Conservation (phyloP, 2,113 vertebrate species). For the Fulmarus glacialis region DNA sequence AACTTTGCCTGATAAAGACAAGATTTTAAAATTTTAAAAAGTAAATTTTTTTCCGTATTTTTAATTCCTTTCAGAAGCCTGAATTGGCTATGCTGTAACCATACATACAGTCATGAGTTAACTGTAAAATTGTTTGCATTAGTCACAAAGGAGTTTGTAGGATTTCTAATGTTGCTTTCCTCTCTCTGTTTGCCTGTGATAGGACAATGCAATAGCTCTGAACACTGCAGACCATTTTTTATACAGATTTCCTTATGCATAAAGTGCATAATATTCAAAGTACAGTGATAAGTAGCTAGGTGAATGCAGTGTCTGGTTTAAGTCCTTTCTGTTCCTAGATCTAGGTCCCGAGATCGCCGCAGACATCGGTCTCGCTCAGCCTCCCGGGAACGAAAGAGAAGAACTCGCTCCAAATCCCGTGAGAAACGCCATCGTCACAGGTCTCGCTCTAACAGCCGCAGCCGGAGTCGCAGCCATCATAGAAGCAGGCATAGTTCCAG, state of each 20-base stretch:
- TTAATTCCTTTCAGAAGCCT: background rate
- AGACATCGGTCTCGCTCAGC: slow-evolving; percentile 80
- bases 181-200: background rate
- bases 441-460: slow-evolving; percentile 79
- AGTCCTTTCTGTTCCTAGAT: slow-evolving; percentile 58
- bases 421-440: slow-evolving; percentile 81
- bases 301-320: background rate
- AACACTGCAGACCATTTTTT: background rate
- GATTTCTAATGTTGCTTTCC: background rate
- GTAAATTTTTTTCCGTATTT: background rate
- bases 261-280: background rate
- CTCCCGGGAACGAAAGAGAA: slow-evolving; percentile 81
- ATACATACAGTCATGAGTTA: background rate
- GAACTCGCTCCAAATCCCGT: slow-evolving; percentile 82
- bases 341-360: slow-evolving; percentile 80
- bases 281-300: background rate
- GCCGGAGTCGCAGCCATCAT: slow-evolving; percentile 82
- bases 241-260: background rate
- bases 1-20: background rate
- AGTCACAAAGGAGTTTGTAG: background rate
- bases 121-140: background rate
- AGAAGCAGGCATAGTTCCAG: slow-evolving; percentile 81
- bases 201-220: background rate
- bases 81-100: background rate
- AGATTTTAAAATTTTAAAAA: background rate